These are phyloP conservation scores for Ovis canadensis DNA, from an alignment of 2,113 vertebrate species.

Conservation along the genomic window DNA sequence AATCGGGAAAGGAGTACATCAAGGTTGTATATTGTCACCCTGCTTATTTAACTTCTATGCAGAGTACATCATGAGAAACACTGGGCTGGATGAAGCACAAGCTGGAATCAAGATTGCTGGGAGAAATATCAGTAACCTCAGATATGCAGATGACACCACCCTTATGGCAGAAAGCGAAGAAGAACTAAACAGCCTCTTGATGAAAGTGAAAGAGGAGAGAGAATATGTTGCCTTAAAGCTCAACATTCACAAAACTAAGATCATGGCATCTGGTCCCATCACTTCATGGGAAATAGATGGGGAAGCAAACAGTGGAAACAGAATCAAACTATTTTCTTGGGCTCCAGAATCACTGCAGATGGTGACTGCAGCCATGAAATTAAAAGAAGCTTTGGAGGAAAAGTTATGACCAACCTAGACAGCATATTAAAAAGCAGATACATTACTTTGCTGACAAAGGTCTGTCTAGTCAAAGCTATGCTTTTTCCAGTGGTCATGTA, in stretches of 20 bases:
- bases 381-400: neutral
- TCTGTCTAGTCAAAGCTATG: neutral
- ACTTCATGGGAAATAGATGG: neutral
- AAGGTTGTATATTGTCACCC: neutral
- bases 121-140: neutral
- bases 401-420: neutral
- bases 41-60: neutral
- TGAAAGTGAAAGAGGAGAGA: neutral
- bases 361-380: neutral
- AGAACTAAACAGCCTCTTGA: neutral
- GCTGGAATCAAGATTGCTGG: neutral
- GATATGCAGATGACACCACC: neutral
- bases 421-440: neutral
- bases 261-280: neutral
- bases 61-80: neutral
- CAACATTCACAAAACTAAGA: neutral
- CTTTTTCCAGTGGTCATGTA: neutral
- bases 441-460: neutral
- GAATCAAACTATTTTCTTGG: neutral
- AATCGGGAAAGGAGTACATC: accelerated
- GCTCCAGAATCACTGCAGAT: neutral
- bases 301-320: neutral
- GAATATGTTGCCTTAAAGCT: neutral
- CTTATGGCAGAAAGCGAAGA: neutral
- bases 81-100: neutral